Evolutionary conservation across 1,140 invertebrate genomes (phyloP), one percentile per base, ranked within the genome.

Genomic region (Geopemphigus sp.): DNA sequence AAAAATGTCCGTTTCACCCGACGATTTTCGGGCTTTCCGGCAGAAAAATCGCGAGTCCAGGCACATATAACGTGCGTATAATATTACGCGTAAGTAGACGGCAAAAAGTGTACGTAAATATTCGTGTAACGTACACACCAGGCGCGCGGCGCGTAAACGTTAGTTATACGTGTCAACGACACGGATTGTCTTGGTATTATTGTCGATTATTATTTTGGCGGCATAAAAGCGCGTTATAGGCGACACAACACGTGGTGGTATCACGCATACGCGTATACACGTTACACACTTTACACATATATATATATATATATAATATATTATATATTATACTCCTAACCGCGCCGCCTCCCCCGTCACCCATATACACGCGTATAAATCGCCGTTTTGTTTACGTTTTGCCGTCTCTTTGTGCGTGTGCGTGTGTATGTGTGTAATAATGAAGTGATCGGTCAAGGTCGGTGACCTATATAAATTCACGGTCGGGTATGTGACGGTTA

Each of bases 401-500:
- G 56, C 73, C 73, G 74, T 78, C 57, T 78, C 74, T 78, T 78
- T 78, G 19, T 59, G 32, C 39, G 56, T 57, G 29, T 15, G 32
- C 59, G 73, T 76, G 12, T 45, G 32, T 74, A 39, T 76, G 73
- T 61, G 74, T 78, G 74, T 78, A 78, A 78, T 78, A 78, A 78
- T 78, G 57, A 78, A 78, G 74, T 78, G 74, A 78, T 78, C 74
- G 74, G 74, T 78, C 74, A 78, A 78, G 74, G 74, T 78, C 74
- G 57, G 57, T 78, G 74, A 78, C 74, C 74, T 78, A 78, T 78
- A 78, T 78, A 78, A 78, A 78, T 78, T 78, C 74, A 78, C 57
- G 74, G 74, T 78, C 74, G 54, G 74, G 45, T 78, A 61, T 17
- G 39, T 29, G 74, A 26, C 14, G 56, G 68, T 54, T 47, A 54